Percentiles rank a stretch among this genome's conserved stretches.
Conservation (phyloP, 2,797 vertebrate genomes). For the Rachycentron canadum region DNA sequence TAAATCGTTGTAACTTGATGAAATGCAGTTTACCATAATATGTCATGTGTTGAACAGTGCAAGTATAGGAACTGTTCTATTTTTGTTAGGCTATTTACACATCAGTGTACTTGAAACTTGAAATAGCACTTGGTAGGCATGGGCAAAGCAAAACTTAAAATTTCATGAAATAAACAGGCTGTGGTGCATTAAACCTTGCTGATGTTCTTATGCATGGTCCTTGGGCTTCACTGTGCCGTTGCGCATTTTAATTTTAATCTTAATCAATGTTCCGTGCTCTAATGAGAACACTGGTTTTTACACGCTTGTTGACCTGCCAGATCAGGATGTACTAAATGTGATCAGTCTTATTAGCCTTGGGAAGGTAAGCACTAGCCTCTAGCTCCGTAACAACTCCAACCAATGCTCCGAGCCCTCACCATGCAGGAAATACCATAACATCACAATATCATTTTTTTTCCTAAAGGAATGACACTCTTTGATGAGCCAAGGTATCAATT, state of each 20-base stretch:
- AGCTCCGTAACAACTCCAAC: conserved; percentile 19
- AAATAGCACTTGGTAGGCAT: conserved; percentile 22
- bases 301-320: conserved; percentile 78
- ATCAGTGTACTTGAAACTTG: not conserved
- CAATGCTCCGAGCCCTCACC: not conserved
- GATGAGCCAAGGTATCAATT: conserved; percentile 33
- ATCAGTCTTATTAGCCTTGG: conserved; percentile 75
- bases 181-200: conserved; percentile 60
- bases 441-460: not conserved
- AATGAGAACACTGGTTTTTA: conserved; percentile 81
- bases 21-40: not conserved
- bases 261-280: conserved; percentile 82
- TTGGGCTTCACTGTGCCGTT: conserved; percentile 60
- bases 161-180: conserved; percentile 43
- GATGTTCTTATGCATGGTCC: conserved; percentile 60
- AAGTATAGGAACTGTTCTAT: not conserved
- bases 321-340: conserved; percentile 73
- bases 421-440: conserved; percentile 10
- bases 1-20: not conserved
- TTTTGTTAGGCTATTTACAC: not conserved
- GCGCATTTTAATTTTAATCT: conserved; percentile 79
- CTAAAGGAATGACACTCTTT: conserved; percentile 21
- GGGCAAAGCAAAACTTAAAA: conserved; percentile 38
- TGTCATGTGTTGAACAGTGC: not conserved
- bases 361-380: conserved; percentile 59